These are phyloP conservation scores for Polymixis lichenea DNA, from an alignment of 2,888 invertebrate species.

Conservation along the genomic window DNA sequence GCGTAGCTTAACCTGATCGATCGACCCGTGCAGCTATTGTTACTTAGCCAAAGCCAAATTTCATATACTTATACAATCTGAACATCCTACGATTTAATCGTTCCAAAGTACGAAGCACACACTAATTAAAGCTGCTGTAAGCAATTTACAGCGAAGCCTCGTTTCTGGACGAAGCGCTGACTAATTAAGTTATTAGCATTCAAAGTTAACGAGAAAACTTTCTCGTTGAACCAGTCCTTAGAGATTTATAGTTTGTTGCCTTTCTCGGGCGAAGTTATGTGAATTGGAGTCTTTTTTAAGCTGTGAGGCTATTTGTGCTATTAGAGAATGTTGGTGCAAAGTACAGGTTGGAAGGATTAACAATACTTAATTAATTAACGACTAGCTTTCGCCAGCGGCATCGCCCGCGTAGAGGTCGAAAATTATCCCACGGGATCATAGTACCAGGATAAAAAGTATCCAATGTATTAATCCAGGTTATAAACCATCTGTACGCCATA, in stretches of 20 bases:
- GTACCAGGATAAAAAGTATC: too few species aligned
- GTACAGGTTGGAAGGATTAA: neutral
- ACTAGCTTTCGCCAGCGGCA: too few species aligned
- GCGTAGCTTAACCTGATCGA: too few species aligned
- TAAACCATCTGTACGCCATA: too few species aligned
- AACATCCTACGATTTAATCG: neutral
- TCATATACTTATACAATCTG: too few species aligned
- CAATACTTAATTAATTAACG: neutral
- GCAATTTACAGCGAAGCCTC: constrained; percentile 16
- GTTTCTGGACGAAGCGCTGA: constrained; percentile 26
- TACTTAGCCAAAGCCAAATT: too few species aligned
- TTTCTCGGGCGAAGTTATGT: constrained; percentile 17
- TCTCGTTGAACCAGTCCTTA: constrained; percentile 9
- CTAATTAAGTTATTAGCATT: constrained; percentile 49
- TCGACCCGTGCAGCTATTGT: too few species aligned
- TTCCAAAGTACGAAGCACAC: constrained; percentile 1
- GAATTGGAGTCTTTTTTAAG: neutral
- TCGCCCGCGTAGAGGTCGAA: too few species aligned
- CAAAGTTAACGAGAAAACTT: constrained; percentile 56
- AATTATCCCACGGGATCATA: too few species aligned
- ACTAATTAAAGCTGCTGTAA: constrained; percentile 27
- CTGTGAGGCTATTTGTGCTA: neutral
- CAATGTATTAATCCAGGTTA: too few species aligned
- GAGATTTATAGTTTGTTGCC: constrained; percentile 23
- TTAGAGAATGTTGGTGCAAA: neutral